These are phyloP conservation scores for Spicauda simplicius DNA, from an alignment of 2,888 invertebrate genomes.

Conservation along the genomic window DNA sequence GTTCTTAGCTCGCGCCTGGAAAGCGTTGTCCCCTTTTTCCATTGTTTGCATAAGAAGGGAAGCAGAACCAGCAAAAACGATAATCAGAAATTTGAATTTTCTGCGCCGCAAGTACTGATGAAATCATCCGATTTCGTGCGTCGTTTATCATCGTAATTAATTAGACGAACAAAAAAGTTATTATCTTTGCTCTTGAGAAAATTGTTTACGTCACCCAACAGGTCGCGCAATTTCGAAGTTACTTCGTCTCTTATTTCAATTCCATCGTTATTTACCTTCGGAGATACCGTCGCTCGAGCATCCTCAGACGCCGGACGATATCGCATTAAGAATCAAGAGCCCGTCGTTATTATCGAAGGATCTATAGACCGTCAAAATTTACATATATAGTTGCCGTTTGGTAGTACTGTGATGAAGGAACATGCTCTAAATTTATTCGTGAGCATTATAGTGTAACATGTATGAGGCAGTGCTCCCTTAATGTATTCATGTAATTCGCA, in stretches of 20 bases:
- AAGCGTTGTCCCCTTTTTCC: constrained; percentile 77
- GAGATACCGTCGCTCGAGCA: constrained; percentile 43
- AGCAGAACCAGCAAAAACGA: constrained; percentile 73
- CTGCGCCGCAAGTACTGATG: constrained; percentile 68
- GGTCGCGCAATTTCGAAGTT: constrained; percentile 51
- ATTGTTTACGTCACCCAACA: constrained; percentile 42
- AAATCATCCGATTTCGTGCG: constrained; percentile 78
- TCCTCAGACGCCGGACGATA: constrained; percentile 47
- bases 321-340: constrained; percentile 45
- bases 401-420: constrained; percentile 73
- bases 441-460: constrained; percentile 81
- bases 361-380: constrained; percentile 68
- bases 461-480: constrained; percentile 79
- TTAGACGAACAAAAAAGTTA: constrained; percentile 70
- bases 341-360: constrained; percentile 56
- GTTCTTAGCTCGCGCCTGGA: constrained; percentile 77
- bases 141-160: constrained; percentile 79
- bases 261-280: constrained; percentile 44
- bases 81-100: constrained; percentile 83
- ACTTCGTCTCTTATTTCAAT: constrained; percentile 53
- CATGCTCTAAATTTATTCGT: constrained; percentile 82
- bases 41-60: constrained; percentile 80
- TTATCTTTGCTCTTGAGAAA: constrained; percentile 52
- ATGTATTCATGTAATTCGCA: constrained; percentile 85
- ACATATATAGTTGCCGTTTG: constrained; percentile 72